Base-by-base conservation (phyloP, 1,140 invertebrate genomes). In the Trissolcus basalis region DNA sequence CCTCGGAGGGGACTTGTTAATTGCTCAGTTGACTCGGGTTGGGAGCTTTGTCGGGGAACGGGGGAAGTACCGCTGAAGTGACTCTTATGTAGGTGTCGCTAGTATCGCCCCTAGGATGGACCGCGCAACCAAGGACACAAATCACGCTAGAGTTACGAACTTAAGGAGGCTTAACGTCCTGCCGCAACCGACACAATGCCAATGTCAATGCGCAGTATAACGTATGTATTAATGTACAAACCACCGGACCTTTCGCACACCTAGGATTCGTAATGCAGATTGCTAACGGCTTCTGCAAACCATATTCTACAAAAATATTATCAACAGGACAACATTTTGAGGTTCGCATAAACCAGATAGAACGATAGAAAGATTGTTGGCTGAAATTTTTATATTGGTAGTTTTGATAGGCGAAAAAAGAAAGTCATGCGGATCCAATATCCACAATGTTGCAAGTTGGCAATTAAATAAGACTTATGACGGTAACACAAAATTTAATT, bases 1-100 rank as follows among this genome's bases (percentile, higher is more conserved):
- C 78, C 69, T 81, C 73, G 80, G 81, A 81, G 83, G 82, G 79
- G 78, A 85, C 83, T 85, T 81, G 83, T 85, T 85, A 85, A 85
- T 85, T 85, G 83, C 83, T 82, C 77, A 73, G 78, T 77, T 56
- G 78, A 73, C 80, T 67, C 53, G 43, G 39, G 36, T 35, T 27
- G 19, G 58, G 63, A 65, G 35, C 32, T 47, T 33, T 58, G 59
- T 10, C 13, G 41, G 41, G 55, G 65, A 33, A 45, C 33, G 67
- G 32, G 19, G 48, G 33, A 11, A 5, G 43, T 45, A 27, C 45
- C 41, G 60, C 47, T 35, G 54, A 51, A 56, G 68, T 63, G 59
- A 63, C 49, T 50, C 55, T 15, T 48, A 51, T 55, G 48, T 47
- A 71, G 64, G 68, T 60, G 58, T 67, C 58, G 65, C 36, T 55